A percentile compares a stretch with the other conserved stretches of the same genome.
Evolutionary conservation across 2,888 invertebrate genomes (phyloP).

Genomic region (Pheosia gnoma): DNA sequence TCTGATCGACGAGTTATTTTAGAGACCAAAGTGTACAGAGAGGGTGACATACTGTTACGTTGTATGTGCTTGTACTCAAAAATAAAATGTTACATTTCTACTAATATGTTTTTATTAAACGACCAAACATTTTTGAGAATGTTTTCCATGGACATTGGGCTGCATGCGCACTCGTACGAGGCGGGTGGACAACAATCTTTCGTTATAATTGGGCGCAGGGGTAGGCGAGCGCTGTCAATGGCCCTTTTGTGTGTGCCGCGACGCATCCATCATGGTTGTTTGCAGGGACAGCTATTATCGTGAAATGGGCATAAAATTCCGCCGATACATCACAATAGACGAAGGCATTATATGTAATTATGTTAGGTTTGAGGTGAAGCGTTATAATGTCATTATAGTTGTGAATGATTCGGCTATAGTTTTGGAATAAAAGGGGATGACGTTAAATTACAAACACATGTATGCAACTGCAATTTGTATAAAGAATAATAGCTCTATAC

Average conservation of each 20-base stretch:
- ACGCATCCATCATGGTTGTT: constrained; percentile 72
- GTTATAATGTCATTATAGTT: constrained; percentile 57
- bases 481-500: not conserved
- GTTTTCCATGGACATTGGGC: constrained; percentile 49
- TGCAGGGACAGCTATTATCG: constrained; percentile 63
- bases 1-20: not conserved
- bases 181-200: constrained; percentile 59
- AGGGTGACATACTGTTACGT: not conserved
- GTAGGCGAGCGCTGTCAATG: constrained; percentile 58
- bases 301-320: constrained; percentile 77
- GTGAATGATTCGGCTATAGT: constrained; percentile 36
- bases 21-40: not conserved
- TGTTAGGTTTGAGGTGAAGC: constrained; percentile 60
- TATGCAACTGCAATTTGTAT: not conserved
- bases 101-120: not conserved
- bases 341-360: constrained; percentile 68
- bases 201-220: constrained; percentile 68
- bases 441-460: constrained; percentile 1
- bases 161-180: constrained; percentile 27
- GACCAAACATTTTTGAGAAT: constrained; percentile 14
- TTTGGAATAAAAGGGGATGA: not conserved
- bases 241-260: constrained; percentile 70
- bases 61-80: not conserved
- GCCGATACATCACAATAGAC: constrained; percentile 64
- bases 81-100: not conserved